Conservation (phyloP, 2,888 invertebrate species). For the Drosophila lutescens region DNA sequence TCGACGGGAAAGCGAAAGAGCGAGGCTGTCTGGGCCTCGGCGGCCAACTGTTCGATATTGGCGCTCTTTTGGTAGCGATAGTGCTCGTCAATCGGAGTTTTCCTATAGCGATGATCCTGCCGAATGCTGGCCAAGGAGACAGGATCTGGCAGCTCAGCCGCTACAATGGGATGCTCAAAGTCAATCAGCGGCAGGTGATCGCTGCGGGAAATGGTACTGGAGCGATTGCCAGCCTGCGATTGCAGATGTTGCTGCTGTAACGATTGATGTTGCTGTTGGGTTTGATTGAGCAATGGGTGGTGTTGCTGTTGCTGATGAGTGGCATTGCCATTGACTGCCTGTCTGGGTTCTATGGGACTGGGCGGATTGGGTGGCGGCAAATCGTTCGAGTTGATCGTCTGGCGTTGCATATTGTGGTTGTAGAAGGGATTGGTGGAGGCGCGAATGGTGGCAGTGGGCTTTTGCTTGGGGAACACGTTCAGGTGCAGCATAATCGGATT, state of each 20-base stretch:
- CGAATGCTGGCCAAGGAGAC: slow-evolving; percentile 60
- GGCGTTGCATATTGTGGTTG: slow-evolving; percentile 67
- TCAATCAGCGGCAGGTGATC: slow-evolving; percentile 75
- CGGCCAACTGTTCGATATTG: slow-evolving; percentile 78
- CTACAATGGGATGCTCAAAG: slow-evolving; percentile 82
- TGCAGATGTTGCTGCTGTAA: slow-evolving; percentile 7
- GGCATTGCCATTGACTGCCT: slow-evolving; percentile 23
- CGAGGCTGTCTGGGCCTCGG: slow-evolving; percentile 81
- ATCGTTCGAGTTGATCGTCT: slow-evolving; percentile 41
- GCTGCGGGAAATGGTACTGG: slow-evolving; percentile 71
- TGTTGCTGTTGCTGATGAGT: slow-evolving; percentile 44
- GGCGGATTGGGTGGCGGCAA: slow-evolving; percentile 66
- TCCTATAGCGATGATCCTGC: slow-evolving; percentile 38
- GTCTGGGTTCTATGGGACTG: slow-evolving; percentile 69
- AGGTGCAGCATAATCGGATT: slow-evolving; percentile 88
- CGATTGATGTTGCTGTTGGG: slow-evolving; percentile 11
- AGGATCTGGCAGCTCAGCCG: slow-evolving; percentile 69
- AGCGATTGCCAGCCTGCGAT: slow-evolving; percentile 12
- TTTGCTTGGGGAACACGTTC: slow-evolving; percentile 87
- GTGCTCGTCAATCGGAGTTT: slow-evolving; percentile 50
- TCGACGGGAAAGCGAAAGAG: slow-evolving; percentile 83
- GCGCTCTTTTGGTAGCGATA: slow-evolving; percentile 58
- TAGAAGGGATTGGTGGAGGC: slow-evolving; percentile 81
- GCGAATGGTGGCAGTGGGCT: slow-evolving; percentile 60
- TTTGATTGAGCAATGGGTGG: slow-evolving; percentile 16